Evolutionary conservation across 2,888 invertebrate genomes (phyloP).

Genomic region (Apamea anceps): DNA sequence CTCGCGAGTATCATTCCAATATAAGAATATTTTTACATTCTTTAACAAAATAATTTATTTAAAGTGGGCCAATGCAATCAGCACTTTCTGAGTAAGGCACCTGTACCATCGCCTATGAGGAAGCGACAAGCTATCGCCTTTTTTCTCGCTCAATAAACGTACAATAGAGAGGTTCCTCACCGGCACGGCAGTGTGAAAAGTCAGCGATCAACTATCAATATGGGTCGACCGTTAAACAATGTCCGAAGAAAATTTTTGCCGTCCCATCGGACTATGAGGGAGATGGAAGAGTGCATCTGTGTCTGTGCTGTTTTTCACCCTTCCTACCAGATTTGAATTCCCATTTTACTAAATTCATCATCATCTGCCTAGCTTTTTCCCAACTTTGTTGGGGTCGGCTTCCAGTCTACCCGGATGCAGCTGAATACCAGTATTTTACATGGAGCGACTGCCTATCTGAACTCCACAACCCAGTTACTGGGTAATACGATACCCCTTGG

Average conservation of each 20-base stretch:
- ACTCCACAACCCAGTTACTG: too few relatives aligned
- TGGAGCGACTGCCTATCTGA: too few relatives aligned
- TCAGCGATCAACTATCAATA: background rate
- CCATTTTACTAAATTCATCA: too few relatives aligned
- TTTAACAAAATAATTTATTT: background rate
- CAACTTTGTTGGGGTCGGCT: too few relatives aligned
- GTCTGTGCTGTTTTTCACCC: too few relatives aligned
- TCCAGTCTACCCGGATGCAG: too few relatives aligned
- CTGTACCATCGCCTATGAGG: background rate
- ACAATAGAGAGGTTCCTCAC: background rate
- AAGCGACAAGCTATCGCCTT: background rate
- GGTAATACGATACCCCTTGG: too few relatives aligned
- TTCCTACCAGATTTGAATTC: too few relatives aligned
- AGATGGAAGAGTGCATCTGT: too few relatives aligned
- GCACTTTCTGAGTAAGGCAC: constrained; percentile 1
- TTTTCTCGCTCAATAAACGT: background rate
- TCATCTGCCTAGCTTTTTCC: too few relatives aligned
- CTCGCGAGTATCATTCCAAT: background rate
- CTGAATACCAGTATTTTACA: too few relatives aligned
- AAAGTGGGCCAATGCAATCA: background rate
- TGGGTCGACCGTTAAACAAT: background rate
- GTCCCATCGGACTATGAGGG: too few relatives aligned
- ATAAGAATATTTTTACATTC: constrained; percentile 1
- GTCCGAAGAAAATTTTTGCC: background rate
- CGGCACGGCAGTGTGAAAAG: background rate